Base-by-base conservation (phyloP, 37 sponge, comb jelly and placozoan genomes). In the Chondrosia reniformis region DNA sequence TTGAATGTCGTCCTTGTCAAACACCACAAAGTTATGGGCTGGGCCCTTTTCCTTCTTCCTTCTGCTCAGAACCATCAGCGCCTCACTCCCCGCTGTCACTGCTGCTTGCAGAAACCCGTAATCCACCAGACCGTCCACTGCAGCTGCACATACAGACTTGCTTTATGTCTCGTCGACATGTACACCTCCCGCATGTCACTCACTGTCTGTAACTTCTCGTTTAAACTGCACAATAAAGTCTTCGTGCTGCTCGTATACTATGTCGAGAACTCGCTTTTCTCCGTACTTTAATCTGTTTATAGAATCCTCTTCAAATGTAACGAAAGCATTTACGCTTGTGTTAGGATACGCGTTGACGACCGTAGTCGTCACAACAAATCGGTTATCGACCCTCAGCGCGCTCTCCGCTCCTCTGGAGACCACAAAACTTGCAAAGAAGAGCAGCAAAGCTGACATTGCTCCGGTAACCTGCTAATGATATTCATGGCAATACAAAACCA, bases 201-300 rank as follows among this genome's bases (percentile, higher is more conserved):
- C 22, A 81, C 82, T 33, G 25, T 81, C 82, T 38, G 40, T 81
- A 28, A 67, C 54, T 57, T 44, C 55, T 73, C 33, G 36, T 33
- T 56, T 81, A 33, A 81, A 73, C 55, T 81, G 75, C 21, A 81
- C 46, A 45, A 81, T 55, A 45, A 73, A 81, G 62, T 81, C 82
- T 19, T 65, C 55, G 40, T 81, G 57, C 32, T 37, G 58, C 39
- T 73, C 36, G 45, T 64, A 46, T 8, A 55, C 65, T 24, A 46
- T 32, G 40, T 36, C 65, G 32, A 56, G 31, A 54, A 22, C 9
- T 1, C 43, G 3, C 12, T 41, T 12, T 17, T 81, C 46, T 8
- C 82, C 82, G 58, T 81, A 81, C 25, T 72, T 36, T 21, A 81
- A 19, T 12, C 82, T 49, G 33, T 54, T 81, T 17, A 81, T 45